phyloP scores from a whole-genome alignment of 2,888 invertebrate genomes.

The Leucozona laternaria region DNA sequence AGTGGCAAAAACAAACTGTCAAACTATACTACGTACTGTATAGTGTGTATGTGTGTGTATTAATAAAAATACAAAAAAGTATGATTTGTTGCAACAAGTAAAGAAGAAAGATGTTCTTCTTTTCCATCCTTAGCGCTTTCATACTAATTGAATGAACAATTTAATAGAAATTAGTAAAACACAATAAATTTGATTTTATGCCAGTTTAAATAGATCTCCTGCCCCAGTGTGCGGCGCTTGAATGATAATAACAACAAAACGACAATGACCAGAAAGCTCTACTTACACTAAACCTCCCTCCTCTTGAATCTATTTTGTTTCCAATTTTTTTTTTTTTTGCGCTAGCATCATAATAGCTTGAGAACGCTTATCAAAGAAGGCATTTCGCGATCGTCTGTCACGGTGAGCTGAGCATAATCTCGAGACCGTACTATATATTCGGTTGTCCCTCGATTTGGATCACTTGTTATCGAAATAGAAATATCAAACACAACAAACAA shows the following conservation, averaged over 20 bases:
- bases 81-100: too few relatives aligned
- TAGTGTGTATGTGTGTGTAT: too few relatives aligned
- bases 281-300: slow-evolving; percentile 8
- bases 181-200: neutral
- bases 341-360: slow-evolving; percentile 37
- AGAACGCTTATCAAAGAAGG: slow-evolving; percentile 31
- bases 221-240: slow-evolving; percentile 34
- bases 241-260: slow-evolving; percentile 15
- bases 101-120: too few relatives aligned
- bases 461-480: slow-evolving; percentile 39
- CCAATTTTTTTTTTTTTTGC: slow-evolving; percentile 27
- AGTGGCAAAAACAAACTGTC: too few relatives aligned
- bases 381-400: slow-evolving; percentile 52
- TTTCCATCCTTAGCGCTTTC: too few relatives aligned
- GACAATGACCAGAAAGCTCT: slow-evolving; percentile 47
- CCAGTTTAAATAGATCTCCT: neutral
- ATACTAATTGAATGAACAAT: neutral
- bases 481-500: neutral
- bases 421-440: neutral
- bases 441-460: slow-evolving; percentile 36
- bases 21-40: too few relatives aligned
- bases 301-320: slow-evolving; percentile 13
- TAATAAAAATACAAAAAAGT: too few relatives aligned
- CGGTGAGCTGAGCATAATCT: slow-evolving; percentile 41
- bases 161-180: neutral